These are phyloP conservation scores for Crocuta crocuta DNA, from an alignment of 2,113 vertebrate genomes.

Conservation along the genomic window DNA sequence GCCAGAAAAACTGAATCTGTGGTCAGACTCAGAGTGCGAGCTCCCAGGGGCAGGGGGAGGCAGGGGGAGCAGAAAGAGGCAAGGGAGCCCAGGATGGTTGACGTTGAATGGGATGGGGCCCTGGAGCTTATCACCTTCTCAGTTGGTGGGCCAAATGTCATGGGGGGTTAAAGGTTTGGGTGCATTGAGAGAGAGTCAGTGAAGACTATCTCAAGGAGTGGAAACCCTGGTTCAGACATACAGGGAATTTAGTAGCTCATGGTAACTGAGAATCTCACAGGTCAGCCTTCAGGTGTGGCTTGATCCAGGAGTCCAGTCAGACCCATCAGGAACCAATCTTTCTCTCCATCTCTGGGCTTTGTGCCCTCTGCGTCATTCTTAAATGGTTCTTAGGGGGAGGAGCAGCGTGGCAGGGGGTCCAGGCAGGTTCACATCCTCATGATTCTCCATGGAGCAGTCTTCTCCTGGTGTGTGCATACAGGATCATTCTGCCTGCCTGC, in stretches of 20 bases:
- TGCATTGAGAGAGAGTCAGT: rapidly evolving
- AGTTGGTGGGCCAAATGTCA: not conserved
- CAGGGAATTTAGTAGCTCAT: not conserved
- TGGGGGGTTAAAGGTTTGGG: not conserved
- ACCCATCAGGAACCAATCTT: not conserved
- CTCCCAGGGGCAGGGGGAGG: too few relatives aligned
- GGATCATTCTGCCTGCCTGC: too few relatives aligned
- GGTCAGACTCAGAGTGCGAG: not conserved
- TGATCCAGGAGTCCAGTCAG: not conserved
- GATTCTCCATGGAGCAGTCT: too few relatives aligned
- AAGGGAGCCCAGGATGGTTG: not conserved
- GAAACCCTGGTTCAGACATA: not conserved
- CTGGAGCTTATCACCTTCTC: not conserved
- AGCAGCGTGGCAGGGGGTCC: not conserved
- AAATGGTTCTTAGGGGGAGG: not conserved
- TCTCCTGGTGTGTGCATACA: rapidly evolving
- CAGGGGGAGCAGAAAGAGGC: not conserved
- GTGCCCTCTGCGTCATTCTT: not conserved
- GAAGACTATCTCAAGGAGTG: not conserved
- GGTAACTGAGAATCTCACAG: not conserved
- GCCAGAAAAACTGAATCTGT: not conserved
- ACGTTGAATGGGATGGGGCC: not conserved
- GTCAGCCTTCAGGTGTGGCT: not conserved
- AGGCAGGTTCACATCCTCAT: rapidly evolving
- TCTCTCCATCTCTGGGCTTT: not conserved